These are phyloP conservation scores for Syrrhaptes paradoxus DNA, from an alignment of 2,113 vertebrate species.

Conservation along the genomic window DNA sequence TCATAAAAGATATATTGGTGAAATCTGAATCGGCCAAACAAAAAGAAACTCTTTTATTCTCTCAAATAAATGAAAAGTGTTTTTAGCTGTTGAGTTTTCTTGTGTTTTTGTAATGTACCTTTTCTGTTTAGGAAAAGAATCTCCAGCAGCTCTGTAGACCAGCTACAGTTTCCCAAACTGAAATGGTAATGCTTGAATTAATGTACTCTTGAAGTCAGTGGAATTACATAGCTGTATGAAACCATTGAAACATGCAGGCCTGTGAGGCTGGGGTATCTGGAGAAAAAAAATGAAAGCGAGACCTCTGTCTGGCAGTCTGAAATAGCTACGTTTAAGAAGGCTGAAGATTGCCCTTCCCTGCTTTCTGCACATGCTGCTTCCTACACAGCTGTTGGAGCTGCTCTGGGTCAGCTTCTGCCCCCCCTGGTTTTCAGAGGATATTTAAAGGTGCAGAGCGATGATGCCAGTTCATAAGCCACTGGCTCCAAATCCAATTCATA, in stretches of 20 bases:
- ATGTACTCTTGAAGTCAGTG: background rate
- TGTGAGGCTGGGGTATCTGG: rapidly evolving
- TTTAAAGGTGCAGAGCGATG: background rate
- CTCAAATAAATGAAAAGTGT: background rate
- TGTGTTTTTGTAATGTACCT: background rate
- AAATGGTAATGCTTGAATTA: background rate
- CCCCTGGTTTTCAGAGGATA: background rate
- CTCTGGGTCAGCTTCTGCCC: constrained; percentile 45
- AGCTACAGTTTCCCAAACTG: background rate
- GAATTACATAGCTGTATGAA: background rate
- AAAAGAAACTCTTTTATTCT: background rate
- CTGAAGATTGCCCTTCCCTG: background rate
- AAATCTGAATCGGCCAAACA: background rate
- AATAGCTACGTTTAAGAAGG: background rate
- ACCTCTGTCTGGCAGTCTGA: background rate
- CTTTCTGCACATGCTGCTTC: constrained; percentile 3
- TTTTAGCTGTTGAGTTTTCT: background rate
- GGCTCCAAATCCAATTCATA: background rate
- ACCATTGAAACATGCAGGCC: background rate
- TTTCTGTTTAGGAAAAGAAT: background rate
- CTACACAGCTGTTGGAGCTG: constrained; percentile 22
- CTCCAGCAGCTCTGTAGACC: background rate
- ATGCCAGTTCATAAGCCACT: background rate
- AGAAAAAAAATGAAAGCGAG: background rate
- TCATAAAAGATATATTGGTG: background rate